phyloP scores from a whole-genome alignment of 2,888 invertebrate species.

The Alloplasta piceator region DNA sequence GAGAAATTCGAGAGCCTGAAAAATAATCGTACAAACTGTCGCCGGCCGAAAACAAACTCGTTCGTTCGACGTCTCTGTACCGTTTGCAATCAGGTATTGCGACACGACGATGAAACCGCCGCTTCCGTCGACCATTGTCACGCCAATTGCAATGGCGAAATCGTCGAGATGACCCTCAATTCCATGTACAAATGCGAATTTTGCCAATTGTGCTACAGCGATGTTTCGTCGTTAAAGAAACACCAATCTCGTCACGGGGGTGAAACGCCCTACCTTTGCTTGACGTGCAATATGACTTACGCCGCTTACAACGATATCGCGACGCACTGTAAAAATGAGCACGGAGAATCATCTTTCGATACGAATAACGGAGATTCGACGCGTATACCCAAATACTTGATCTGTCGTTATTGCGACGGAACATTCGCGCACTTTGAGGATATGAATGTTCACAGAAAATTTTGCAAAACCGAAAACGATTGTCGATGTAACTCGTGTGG shows the following conservation, averaged over 20 bases:
- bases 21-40: slow-evolving; percentile 6
- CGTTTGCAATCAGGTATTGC: slow-evolving; percentile 51
- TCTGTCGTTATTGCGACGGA: slow-evolving; percentile 55
- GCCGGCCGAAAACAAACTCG: too few species aligned
- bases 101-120: neutral
- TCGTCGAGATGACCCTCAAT: slow-evolving; percentile 26
- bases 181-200: slow-evolving; percentile 60
- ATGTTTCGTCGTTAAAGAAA: slow-evolving; percentile 33
- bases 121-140: slow-evolving; percentile 22
- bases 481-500: slow-evolving; percentile 52
- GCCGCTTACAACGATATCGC: slow-evolving; percentile 54
- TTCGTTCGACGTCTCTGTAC: too few species aligned
- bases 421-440: slow-evolving; percentile 48
- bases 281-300: slow-evolving; percentile 39
- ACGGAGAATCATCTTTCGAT: slow-evolving; percentile 37
- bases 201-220: slow-evolving; percentile 53
- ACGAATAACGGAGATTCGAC: neutral
- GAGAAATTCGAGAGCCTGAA: slow-evolving; percentile 15
- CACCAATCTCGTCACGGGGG: slow-evolving; percentile 45
- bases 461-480: slow-evolving; percentile 27
- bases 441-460: slow-evolving; percentile 58
- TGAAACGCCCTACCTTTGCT: slow-evolving; percentile 51
- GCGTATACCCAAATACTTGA: slow-evolving; percentile 52
- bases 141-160: neutral
- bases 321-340: slow-evolving; percentile 51